phyloP scores from a whole-genome alignment of 2,888 invertebrate genomes.

The Acronicta alni region DNA sequence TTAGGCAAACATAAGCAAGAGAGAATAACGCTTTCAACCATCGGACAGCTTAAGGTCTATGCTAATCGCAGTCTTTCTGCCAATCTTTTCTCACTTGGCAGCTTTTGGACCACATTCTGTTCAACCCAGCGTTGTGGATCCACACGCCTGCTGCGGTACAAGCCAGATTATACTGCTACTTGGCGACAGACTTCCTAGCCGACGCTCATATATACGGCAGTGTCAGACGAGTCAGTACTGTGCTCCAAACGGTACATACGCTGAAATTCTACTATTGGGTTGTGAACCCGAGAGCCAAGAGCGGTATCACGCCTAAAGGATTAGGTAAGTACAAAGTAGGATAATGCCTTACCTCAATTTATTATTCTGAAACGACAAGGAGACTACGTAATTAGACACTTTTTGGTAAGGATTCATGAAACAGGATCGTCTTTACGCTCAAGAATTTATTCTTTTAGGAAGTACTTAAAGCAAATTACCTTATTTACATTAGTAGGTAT shows the following conservation, averaged over 20 bases:
- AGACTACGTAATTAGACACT: slow-evolving; percentile 32
- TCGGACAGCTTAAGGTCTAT: slow-evolving; percentile 86
- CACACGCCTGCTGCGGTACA: slow-evolving; percentile 99
- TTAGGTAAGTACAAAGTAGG: slow-evolving; percentile 91
- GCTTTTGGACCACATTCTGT: slow-evolving; percentile 99
- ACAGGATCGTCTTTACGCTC: slow-evolving; percentile 7
- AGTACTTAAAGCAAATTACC: too few species aligned
- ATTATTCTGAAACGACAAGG: slow-evolving; percentile 39
- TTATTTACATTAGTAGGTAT: too few species aligned
- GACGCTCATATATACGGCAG: slow-evolving; percentile 99
- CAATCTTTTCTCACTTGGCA: slow-evolving; percentile 97
- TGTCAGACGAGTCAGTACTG: slow-evolving; percentile 98
- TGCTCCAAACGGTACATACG: slow-evolving; percentile 99
- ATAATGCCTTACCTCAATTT: slow-evolving; percentile 18
- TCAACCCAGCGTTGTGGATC: slow-evolving; percentile 99
- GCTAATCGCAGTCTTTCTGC: slow-evolving; percentile 95
- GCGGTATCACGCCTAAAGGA: slow-evolving; percentile 98
- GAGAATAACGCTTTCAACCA: slow-evolving; percentile 83
- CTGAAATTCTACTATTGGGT: slow-evolving; percentile 99
- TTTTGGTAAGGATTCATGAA: slow-evolving; percentile 12
- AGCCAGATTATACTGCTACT: slow-evolving; percentile 97
- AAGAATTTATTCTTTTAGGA: too few species aligned
- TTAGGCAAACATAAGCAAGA: slow-evolving; percentile 72
- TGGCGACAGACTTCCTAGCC: slow-evolving; percentile 99
- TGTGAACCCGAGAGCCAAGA: slow-evolving; percentile 97